Percentiles rank a stretch among this genome's conserved stretches.
Evolutionary conservation across 2,797 vertebrate species (phyloP).

Genomic region (Morus bassanus): DNA sequence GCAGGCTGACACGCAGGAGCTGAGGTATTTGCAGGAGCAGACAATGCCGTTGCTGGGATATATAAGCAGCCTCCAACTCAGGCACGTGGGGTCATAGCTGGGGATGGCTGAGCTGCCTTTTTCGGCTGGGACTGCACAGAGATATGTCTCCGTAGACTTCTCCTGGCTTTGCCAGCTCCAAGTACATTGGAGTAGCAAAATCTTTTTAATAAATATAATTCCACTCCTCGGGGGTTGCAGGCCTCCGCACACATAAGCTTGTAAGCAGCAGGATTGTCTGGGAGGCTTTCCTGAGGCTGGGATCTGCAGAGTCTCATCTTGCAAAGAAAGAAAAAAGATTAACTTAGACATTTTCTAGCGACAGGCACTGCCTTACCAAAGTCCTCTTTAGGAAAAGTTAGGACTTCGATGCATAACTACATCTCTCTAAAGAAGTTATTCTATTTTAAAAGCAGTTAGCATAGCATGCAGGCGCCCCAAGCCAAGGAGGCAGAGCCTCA

Average conservation of each 20-base stretch:
- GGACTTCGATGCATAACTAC: neutral
- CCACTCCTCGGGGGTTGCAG: neutral
- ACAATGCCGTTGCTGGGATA: neutral
- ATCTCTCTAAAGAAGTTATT: neutral
- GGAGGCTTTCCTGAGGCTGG: neutral
- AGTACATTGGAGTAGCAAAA: neutral
- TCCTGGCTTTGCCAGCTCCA: neutral
- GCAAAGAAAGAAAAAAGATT: neutral
- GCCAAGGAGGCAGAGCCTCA: neutral
- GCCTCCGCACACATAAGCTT: too few relatives aligned
- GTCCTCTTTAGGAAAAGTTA: neutral
- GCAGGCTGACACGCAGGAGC: neutral
- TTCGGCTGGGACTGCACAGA: neutral
- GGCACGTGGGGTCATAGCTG: neutral
- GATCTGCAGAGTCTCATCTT: neutral
- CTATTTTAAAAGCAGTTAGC: neutral
- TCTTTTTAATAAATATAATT: neutral
- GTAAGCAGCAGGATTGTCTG: neutral
- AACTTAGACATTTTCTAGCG: neutral
- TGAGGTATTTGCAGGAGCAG: neutral
- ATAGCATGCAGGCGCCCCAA: neutral
- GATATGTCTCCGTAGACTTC: rapidly evolving
- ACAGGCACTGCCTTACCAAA: neutral
- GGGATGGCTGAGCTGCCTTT: neutral
- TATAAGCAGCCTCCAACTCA: too few relatives aligned